phyloP scores from a whole-genome alignment of 2,888 invertebrate species.

The Parnassius apollo region DNA sequence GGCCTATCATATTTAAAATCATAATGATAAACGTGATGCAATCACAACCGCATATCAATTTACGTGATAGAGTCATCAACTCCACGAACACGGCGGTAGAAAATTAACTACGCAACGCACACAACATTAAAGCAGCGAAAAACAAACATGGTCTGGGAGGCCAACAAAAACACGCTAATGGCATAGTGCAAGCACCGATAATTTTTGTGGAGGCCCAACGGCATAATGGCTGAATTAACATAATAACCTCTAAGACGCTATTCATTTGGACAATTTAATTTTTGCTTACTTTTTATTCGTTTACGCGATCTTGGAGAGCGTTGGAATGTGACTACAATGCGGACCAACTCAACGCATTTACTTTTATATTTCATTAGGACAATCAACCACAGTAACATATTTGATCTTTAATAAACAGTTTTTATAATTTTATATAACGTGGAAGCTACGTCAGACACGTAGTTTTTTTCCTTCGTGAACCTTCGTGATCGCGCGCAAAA shows the following conservation, averaged over 20 bases:
- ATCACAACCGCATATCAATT: constrained; percentile 11
- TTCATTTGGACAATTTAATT: not conserved
- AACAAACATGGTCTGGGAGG: constrained; percentile 11
- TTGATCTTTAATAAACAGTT: too few species aligned
- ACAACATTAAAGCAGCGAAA: constrained; percentile 14
- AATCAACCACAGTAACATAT: too few species aligned
- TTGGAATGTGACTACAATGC: too few species aligned
- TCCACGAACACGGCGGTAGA: constrained; percentile 7
- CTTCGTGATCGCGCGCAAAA: too few species aligned
- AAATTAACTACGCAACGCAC: constrained; percentile 1
- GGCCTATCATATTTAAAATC: not conserved
- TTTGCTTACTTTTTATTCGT: not conserved
- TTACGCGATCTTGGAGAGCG: not conserved
- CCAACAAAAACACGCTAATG: constrained; percentile 3
- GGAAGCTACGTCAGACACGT: too few species aligned
- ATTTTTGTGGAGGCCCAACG: constrained; percentile 9
- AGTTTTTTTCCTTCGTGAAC: too few species aligned
- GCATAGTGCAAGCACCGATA: not conserved
- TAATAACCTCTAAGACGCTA: constrained; percentile 9
- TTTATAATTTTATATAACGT: too few species aligned
- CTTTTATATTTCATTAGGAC: too few species aligned
- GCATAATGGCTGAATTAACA: constrained; percentile 18
- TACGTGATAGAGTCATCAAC: constrained; percentile 19
- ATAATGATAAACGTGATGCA: constrained; percentile 7
- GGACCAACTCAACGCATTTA: too few species aligned